A percentile compares a stretch with the other conserved stretches of the same genome.
phyloP scores from a whole-genome alignment of 1,140 invertebrate genomes.

The Heliconius hewitsoni region DNA sequence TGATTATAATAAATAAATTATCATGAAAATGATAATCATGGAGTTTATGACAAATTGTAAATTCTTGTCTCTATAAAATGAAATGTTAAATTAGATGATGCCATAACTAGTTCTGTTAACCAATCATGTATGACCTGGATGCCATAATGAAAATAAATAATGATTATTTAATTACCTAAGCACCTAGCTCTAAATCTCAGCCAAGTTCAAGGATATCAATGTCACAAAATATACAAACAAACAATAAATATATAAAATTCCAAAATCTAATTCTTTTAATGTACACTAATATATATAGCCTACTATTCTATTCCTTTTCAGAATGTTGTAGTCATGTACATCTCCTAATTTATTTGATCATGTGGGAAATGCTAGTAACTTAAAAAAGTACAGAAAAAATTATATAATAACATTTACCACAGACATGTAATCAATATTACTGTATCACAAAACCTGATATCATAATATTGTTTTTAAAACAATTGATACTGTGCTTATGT shows the following conservation, averaged over 20 bases:
- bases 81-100: not conserved
- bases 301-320: too few species aligned
- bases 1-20: too few species aligned
- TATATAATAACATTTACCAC: not conserved
- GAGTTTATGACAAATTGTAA: not conserved
- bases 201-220: too few species aligned
- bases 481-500: not conserved
- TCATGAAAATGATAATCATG: not conserved
- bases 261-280: not conserved
- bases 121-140: not conserved
- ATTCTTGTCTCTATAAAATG: not conserved
- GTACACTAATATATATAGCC: not conserved
- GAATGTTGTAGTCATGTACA: too few species aligned
- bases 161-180: not conserved
- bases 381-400: not conserved
- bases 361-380: not conserved
- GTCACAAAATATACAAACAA: too few species aligned
- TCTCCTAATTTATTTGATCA: too few species aligned
- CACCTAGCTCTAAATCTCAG: not conserved
- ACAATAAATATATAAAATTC: too few species aligned
- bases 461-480: slow-evolving; percentile 2
- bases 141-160: not conserved
- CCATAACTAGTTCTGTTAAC: not conserved
- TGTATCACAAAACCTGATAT: not conserved
- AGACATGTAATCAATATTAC: not conserved